Evolutionary conservation across 2,797 vertebrate species (phyloP).

Genomic region (Smutsia temminckii): DNA sequence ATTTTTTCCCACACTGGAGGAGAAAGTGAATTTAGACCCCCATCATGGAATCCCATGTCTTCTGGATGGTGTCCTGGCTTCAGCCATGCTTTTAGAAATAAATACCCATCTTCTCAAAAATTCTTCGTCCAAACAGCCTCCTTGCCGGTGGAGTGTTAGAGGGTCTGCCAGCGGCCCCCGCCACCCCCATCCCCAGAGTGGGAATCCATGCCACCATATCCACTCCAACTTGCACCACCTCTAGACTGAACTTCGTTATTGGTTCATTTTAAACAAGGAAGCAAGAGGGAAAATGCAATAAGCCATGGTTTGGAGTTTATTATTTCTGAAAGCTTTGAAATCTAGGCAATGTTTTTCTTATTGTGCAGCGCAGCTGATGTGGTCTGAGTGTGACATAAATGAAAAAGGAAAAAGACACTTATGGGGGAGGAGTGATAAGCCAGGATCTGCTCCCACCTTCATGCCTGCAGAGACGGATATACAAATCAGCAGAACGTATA

Average conservation of each 20-base stretch:
- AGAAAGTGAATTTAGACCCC: background rate
- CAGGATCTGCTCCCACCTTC: background rate
- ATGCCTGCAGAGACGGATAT: background rate
- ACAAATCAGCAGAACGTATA: background rate
- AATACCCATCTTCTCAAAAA: constrained; percentile 78
- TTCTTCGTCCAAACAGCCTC: constrained; percentile 49
- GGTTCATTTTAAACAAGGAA: background rate
- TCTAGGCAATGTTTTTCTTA: background rate
- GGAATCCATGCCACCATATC: too few relatives aligned
- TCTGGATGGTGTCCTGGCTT: background rate
- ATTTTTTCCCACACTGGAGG: background rate
- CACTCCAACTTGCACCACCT: background rate
- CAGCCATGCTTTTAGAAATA: constrained; percentile 26
- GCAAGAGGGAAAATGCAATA: background rate
- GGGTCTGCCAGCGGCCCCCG: background rate
- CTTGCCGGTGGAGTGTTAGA: constrained; percentile 75
- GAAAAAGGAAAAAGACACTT: background rate
- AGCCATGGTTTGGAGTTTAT: background rate
- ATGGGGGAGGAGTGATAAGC: background rate
- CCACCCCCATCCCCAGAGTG: too few relatives aligned
- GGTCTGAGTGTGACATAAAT: background rate
- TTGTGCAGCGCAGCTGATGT: background rate
- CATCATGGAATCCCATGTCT: background rate
- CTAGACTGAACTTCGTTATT: background rate
- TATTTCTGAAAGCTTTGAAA: background rate